A percentile compares a stretch with the other conserved stretches of the same genome.
phyloP scores from a whole-genome alignment of 2,797 vertebrate genomes.

The Leptatherina wallacei region DNA sequence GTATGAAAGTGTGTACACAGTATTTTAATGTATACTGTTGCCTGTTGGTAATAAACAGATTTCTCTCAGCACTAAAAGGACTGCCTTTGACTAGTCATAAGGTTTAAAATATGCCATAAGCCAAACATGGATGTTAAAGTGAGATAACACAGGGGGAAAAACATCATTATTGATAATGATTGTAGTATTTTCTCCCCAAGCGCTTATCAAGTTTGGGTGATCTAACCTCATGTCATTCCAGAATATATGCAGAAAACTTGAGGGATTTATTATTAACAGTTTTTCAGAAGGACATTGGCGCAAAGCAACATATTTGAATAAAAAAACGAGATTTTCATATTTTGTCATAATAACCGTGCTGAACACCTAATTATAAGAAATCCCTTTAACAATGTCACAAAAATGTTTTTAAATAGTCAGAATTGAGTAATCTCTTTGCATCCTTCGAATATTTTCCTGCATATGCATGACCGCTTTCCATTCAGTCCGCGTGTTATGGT shows the following conservation, averaged over 20 bases:
- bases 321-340: background rate
- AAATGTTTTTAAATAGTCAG: background rate
- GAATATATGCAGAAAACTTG: background rate
- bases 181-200: background rate
- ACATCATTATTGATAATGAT: background rate
- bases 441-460: background rate
- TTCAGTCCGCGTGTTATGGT: constrained; percentile 36
- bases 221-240: background rate
- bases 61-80: constrained; percentile 68
- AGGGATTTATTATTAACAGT: background rate
- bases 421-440: background rate
- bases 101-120: constrained; percentile 25
- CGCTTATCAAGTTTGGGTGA: background rate
- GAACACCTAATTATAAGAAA: background rate
- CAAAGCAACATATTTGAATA: background rate
- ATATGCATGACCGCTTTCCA: constrained; percentile 3
- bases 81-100: constrained; percentile 55
- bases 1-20: constrained; percentile 73
- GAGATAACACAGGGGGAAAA: background rate
- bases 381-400: no score
- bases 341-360: background rate
- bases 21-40: constrained; percentile 80
- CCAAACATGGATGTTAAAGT: background rate
- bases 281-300: background rate
- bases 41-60: constrained; percentile 79